Base-by-base conservation (phyloP, 2,797 vertebrate genomes). In the Chromobotia macracanthus region DNA sequence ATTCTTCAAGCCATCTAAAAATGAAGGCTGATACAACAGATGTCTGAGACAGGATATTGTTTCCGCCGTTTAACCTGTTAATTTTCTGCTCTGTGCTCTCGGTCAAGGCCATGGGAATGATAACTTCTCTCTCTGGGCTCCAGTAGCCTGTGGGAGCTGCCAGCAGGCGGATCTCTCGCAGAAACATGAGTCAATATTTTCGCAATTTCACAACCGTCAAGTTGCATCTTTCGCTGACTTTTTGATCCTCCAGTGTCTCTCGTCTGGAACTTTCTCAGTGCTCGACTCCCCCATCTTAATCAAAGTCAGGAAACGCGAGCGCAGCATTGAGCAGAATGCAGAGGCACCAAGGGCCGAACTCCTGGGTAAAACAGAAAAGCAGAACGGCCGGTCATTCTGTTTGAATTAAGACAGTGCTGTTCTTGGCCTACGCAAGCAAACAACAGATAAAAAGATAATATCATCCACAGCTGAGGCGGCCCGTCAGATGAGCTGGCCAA, bases 401-500 rank as follows among this genome's bases (percentile, higher is more conserved):
- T 81, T 80, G 81, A 80, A 77, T 80, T 76, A 78, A 50, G 64
- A 56, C 69, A 58, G 64, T 58, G 76, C 72, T 81, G 79, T 79
- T 73, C 76, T 81, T 79, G 79, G 84, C 82, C 58, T 67, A 48
- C 50, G 3, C 48, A 56, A 72, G 46, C 74, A 50, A 78, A 61
- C 73, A 61, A 66, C 70, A 80, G 84, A 82, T 84, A 72, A 64
- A 82, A 86, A 76, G 80, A 82, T 73, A 83, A 83, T 58, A 77
- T 70, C 68, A 65, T 68, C 74, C 80, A 73, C 71, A 81, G 75
- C 66, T 48, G 28, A 83, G 79, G 28, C 77, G 73, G 83, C 72
- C 48, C 53, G 51, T 85, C 60, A 61, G 84, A 82, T 82, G 81
- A 50, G 51, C 23, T 1, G n/a, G 76, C 80, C 80, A 84, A 83